Percentiles rank a stretch among this genome's conserved stretches.
phyloP scores from a whole-genome alignment of 2,888 invertebrate species.

The Acleris laterana region DNA sequence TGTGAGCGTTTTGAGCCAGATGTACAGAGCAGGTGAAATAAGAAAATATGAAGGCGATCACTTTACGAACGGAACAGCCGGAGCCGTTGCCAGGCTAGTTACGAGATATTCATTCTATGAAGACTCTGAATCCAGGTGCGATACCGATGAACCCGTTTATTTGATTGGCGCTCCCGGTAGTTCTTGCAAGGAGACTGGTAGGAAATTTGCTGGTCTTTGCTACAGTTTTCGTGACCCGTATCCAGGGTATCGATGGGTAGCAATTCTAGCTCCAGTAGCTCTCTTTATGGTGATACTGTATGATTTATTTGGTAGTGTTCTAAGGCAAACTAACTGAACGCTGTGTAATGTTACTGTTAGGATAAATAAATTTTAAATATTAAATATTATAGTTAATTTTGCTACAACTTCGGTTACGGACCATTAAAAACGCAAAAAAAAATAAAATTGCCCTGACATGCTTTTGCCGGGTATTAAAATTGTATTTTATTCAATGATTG shows the following conservation, averaged over 20 bases:
- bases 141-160: conserved; percentile 63
- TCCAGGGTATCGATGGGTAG: conserved; percentile 68
- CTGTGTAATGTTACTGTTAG: not conserved
- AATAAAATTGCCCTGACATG: too few species aligned
- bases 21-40: conserved; percentile 56
- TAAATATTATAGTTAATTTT: too few species aligned
- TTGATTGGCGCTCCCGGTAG: conserved; percentile 61
- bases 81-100: conserved; percentile 61
- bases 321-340: conserved; percentile 66
- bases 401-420: too few species aligned
- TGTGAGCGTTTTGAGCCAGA: conserved; percentile 54
- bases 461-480: too few species aligned
- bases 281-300: conserved; percentile 73
- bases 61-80: conserved; percentile 58
- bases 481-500: too few species aligned
- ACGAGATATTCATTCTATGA: conserved; percentile 64
- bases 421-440: too few species aligned
- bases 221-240: conserved; percentile 69
- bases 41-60: conserved; percentile 45
- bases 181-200: conserved; percentile 61
- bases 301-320: conserved; percentile 74
- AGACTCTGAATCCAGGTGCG: conserved; percentile 59
- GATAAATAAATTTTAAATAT: too few species aligned
- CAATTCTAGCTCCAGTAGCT: conserved; percentile 69
- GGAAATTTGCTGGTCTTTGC: conserved; percentile 62